Base-by-base conservation (phyloP, 2,888 invertebrate species). In the Drosophila mayaguana region DNA sequence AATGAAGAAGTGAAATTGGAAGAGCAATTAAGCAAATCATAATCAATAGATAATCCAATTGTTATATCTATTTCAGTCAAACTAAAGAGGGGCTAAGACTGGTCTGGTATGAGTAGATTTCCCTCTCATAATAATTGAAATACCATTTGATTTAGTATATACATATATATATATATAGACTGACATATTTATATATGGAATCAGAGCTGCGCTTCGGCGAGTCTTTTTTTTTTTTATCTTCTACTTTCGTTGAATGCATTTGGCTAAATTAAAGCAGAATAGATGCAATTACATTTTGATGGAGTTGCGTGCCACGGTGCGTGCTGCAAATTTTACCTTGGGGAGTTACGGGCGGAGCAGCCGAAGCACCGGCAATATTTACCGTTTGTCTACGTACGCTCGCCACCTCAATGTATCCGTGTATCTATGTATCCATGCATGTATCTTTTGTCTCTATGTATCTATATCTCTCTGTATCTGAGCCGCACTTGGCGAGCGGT, bases 311-410 rank as follows among this genome's bases (percentile, higher is more conserved):
- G 12, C 66, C 77, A 78, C 70, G 60, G 78, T 77, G 69, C 77
- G 40, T 64, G 60, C 56, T 68, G 78, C 69, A 73, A 67, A 65
- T 68, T 65, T 76, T 22, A 65, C 74, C 70, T 57, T 66, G 70
- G 50, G 63, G 66, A 70, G 76, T 75, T 75, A 63, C 60, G 65
- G 71, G 65, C 55, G 65, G 48, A 40, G 62, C 53, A 66, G 65
- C 57, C 50, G 54, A 54, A 78, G 56, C 75, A 79, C 73, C 82
- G 82, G 84, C 84, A 84, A 84, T 84, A 84, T 87, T 83, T 87
- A 84, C 84, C 87, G 84, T 87, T 87, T 83, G 71, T 63, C 63
- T 64, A 63, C 68, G 45, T 53, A 53, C 63, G 20, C 64, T 36
- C 28, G 28, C 56, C 69, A 50, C 61, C 70, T 56, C 43, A 20